A percentile compares a stretch with the other conserved stretches of the same genome.
phyloP scores from a whole-genome alignment of 2,888 invertebrate species.

The Drosophila affinis region DNA sequence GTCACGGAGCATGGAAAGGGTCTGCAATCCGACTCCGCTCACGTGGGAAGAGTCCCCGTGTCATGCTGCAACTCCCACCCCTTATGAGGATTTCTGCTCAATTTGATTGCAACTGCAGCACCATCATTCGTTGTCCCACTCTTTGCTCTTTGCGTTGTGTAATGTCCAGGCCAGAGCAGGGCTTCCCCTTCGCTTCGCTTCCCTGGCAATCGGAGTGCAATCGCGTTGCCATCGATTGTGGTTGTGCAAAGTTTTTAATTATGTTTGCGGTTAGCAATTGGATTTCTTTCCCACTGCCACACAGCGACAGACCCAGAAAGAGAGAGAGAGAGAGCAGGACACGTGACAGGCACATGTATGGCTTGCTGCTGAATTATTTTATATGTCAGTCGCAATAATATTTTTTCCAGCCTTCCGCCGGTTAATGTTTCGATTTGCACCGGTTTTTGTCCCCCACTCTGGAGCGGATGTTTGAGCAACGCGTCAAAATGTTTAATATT shows the following conservation, averaged over 20 bases:
- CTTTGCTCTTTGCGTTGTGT: slow-evolving; percentile 28
- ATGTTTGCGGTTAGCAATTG: slow-evolving; percentile 79
- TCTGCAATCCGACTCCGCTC: background rate
- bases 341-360: slow-evolving; percentile 34
- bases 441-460: slow-evolving; percentile 4
- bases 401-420: background rate
- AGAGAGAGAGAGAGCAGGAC: slow-evolving; percentile 18
- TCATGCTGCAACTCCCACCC: slow-evolving; percentile 14
- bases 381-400: slow-evolving; percentile 10
- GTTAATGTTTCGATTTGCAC: slow-evolving; percentile 39
- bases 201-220: slow-evolving; percentile 38
- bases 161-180: slow-evolving; percentile 35
- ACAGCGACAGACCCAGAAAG: slow-evolving; percentile 23
- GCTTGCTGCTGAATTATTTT: slow-evolving; percentile 50
- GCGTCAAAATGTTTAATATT: slow-evolving; percentile 59
- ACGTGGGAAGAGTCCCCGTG: slow-evolving; percentile 9
- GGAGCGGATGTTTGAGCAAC: slow-evolving; percentile 29
- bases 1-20: slow-evolving; percentile 7
- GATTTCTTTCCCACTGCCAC: slow-evolving; percentile 51
- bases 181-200: background rate
- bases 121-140: slow-evolving; percentile 1
- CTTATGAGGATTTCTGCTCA: slow-evolving; percentile 33
- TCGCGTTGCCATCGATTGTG: slow-evolving; percentile 64
- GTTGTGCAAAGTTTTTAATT: slow-evolving; percentile 76
- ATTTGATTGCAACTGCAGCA: slow-evolving; percentile 50